Evolutionary conservation across 1,140 invertebrate species (phyloP).

Genomic region (Drosophila parvula): DNA sequence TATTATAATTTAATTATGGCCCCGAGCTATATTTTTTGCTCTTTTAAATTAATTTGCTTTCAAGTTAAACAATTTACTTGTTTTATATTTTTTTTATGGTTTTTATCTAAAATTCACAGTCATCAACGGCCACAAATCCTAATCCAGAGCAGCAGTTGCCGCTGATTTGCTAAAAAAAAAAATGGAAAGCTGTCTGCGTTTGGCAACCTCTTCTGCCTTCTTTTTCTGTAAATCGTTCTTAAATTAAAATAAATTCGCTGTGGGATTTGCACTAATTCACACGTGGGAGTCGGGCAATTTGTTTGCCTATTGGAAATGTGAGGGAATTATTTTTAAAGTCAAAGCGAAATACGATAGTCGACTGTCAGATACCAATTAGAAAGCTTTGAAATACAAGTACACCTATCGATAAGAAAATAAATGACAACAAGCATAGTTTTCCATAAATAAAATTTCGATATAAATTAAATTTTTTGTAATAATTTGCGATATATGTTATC

Average conservation of each 20-base stretch:
- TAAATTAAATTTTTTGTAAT: no score
- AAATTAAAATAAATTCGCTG: conserved; percentile 48
- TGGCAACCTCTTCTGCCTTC: not conserved
- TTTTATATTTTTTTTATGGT: not conserved
- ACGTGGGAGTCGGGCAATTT: conserved; percentile 39
- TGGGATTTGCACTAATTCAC: conserved; percentile 43
- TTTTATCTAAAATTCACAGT: not conserved
- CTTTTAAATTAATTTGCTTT: not conserved
- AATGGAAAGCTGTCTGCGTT: not conserved
- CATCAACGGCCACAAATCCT: conserved; percentile 1
- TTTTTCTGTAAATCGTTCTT: not conserved
- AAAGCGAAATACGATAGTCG: no score
- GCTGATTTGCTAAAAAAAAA: conserved; percentile 6
- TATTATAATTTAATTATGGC: not conserved
- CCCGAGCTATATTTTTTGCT: not conserved
- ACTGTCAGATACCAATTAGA: not conserved
- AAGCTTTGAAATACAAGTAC: not conserved
- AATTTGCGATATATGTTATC: no score
- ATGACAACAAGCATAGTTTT: no score
- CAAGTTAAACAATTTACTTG: not conserved
- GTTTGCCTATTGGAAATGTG: conserved; percentile 27
- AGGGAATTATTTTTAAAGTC: not conserved
- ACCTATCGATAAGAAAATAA: no score
- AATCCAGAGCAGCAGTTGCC: conserved; percentile 24
- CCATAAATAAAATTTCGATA: no score